phyloP scores from a whole-genome alignment of 2,113 vertebrate genomes.

The Corythaixoides concolor region DNA sequence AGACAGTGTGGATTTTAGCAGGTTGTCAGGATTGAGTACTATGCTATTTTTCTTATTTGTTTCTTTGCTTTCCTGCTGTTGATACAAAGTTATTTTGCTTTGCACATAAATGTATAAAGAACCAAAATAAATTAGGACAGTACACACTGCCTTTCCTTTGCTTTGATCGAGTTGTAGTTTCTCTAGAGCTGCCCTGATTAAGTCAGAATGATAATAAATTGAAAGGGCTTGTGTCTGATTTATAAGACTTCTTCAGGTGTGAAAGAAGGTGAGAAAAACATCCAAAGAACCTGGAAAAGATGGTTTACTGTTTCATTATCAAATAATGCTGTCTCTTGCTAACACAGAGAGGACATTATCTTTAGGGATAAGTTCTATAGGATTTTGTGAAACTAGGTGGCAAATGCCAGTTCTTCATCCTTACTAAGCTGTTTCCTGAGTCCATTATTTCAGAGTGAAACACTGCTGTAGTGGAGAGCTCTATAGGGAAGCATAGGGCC shows the following conservation, averaged over 20 bases:
- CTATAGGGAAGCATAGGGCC: neutral
- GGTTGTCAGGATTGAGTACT: no score
- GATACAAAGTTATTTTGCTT: neutral
- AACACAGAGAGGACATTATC: neutral
- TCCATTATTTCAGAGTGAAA: neutral
- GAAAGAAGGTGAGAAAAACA: neutral
- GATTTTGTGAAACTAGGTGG: neutral
- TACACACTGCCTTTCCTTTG: neutral
- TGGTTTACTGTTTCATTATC: neutral
- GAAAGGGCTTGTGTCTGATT: neutral
- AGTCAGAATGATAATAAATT: slow-evolving; percentile 9
- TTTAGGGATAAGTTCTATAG: neutral
- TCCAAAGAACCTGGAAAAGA: neutral
- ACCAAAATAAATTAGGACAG: neutral
- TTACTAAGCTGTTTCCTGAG: neutral
- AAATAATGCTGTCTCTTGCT: neutral
- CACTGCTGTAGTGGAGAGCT: neutral
- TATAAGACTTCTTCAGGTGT: neutral
- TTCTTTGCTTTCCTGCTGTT: neutral
- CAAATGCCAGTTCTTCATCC: neutral
- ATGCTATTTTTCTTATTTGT: neutral
- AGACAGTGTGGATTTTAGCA: neutral
- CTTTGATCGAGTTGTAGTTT: slow-evolving; percentile 43
- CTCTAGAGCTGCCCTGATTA: slow-evolving; percentile 43
- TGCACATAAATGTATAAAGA: neutral